Percentiles rank a stretch among this genome's conserved stretches.
Conservation (phyloP, 2,888 invertebrate genomes). For the Ptychoptera contaminata region DNA sequence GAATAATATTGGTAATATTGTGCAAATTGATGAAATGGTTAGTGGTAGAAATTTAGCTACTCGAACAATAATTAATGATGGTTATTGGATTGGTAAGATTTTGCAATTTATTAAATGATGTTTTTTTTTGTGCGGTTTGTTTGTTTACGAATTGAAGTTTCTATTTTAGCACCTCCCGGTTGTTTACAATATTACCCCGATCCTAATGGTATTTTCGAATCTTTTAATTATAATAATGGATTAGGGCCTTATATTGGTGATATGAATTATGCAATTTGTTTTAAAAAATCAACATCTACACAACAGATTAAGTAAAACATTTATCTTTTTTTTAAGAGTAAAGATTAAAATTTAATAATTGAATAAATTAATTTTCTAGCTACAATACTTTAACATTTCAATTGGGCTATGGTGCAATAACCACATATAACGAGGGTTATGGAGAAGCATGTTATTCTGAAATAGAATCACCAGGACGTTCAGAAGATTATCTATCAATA, state of each 20-base stretch:
- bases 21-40: neutral
- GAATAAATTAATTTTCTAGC: neutral
- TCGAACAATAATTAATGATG: too few relatives aligned
- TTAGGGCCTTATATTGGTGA: conserved; percentile 39
- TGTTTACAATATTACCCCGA: conserved; percentile 51
- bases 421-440: conserved; percentile 20
- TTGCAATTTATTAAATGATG: too few relatives aligned
- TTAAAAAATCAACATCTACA: conserved; percentile 25
- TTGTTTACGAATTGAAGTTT: neutral
- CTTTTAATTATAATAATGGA: conserved; percentile 43
- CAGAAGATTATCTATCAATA: conserved; percentile 39
- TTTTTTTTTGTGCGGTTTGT: neutral
- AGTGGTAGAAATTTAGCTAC: neutral
- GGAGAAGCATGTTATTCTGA: conserved; percentile 39
- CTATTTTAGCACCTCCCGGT: conserved; percentile 38
- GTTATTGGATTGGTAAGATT: too few relatives aligned
- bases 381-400: neutral
- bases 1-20: neutral
- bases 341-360: too few relatives aligned
- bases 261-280: conserved; percentile 46
- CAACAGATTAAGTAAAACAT: neutral
- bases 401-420: conserved; percentile 1
- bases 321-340: too few relatives aligned
- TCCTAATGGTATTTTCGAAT: conserved; percentile 36
- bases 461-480: conserved; percentile 30